Conservation (phyloP, 2,797 vertebrate species). For the Acipenser ruthenus region DNA sequence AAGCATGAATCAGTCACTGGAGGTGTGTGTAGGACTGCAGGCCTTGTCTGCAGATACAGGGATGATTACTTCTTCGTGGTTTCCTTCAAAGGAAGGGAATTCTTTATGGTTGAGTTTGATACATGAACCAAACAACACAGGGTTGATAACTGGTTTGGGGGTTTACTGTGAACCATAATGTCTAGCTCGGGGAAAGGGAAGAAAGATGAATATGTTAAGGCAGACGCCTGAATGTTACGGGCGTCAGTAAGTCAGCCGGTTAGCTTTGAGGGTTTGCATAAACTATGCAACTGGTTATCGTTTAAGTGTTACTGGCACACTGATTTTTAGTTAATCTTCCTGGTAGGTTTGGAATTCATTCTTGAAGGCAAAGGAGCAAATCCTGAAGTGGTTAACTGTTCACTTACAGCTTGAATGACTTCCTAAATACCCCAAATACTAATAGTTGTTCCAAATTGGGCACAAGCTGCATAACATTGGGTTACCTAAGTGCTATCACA, state of each 20-base stretch:
- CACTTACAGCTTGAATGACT: too few species aligned
- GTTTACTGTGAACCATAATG: conserved; percentile 29
- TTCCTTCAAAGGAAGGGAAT: conserved; percentile 68
- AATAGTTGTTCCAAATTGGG: too few species aligned
- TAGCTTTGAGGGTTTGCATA: conserved; percentile 13
- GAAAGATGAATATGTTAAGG: conserved; percentile 17
- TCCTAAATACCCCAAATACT: too few species aligned
- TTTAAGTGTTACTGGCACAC: conserved; percentile 21
- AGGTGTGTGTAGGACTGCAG: conserved; percentile 41
- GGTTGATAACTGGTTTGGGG: conserved; percentile 25
- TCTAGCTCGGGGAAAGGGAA: conserved; percentile 22
- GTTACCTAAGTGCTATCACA: too few species aligned
- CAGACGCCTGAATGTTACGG: conserved; percentile 26
- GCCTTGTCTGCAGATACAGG: conserved; percentile 61
- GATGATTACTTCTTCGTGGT: conserved; percentile 73
- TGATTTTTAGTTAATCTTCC: conserved; percentile 22
- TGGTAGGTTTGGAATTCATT: conserved; percentile 15
- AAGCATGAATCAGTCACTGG: conserved; percentile 45
- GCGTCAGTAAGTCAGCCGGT: conserved; percentile 25
- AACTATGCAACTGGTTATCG: conserved; percentile 15
- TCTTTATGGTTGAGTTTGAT: conserved; percentile 45
- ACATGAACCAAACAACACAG: conserved; percentile 35
- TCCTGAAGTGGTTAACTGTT: not conserved
- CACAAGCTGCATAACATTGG: too few species aligned
- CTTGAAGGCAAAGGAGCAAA: not conserved